Percentiles rank a stretch among this genome's conserved stretches.
Evolutionary conservation across 2,113 vertebrate genomes (phyloP).

Genomic region (Accipiter virgatus): DNA sequence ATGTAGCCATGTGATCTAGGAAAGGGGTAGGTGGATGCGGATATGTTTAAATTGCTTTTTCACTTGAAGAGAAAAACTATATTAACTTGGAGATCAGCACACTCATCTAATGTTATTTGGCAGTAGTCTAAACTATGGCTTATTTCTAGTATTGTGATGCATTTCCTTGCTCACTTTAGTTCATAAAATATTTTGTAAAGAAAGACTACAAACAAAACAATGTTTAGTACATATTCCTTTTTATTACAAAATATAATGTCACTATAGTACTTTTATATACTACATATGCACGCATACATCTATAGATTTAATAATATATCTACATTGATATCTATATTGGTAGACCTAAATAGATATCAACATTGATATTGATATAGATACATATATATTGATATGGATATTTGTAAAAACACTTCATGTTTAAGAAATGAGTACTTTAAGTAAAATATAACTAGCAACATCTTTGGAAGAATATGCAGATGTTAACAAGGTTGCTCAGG

Average conservation of each 20-base stretch:
- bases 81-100: neutral
- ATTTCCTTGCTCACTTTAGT: neutral
- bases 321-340: neutral
- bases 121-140: neutral
- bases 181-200: neutral
- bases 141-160: neutral
- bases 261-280: neutral
- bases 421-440: neutral
- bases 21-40: neutral
- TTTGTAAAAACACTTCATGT: neutral
- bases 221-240: neutral
- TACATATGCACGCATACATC: too few species aligned
- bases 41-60: neutral
- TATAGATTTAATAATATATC: neutral
- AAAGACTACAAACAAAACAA: neutral
- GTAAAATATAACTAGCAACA: neutral
- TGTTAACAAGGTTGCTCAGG: neutral
- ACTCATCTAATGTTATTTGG: neutral
- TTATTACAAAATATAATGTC: neutral
- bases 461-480: neutral
- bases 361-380: neutral
- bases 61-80: neutral
- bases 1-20: neutral
- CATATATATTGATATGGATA: neutral
- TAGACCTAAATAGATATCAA: neutral